Conservation (phyloP, 37 sponge, comb jelly and placozoan species). For the Halichondria panicea region DNA sequence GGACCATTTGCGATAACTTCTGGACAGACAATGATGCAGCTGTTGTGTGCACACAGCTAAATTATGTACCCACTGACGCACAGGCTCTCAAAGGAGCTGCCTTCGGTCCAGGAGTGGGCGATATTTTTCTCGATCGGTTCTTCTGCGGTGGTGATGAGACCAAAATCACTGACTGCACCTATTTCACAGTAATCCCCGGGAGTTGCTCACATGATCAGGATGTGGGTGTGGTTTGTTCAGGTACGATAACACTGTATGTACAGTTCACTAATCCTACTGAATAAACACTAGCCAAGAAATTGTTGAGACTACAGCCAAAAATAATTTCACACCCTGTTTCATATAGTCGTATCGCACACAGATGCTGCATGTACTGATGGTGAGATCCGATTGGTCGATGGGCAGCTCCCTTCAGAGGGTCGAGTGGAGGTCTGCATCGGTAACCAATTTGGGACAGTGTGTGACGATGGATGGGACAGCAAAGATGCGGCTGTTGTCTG, state of each 20-base stretch:
- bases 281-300: neutral
- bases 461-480: slow-evolving; percentile 45
- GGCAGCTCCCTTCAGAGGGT: slow-evolving; percentile 12
- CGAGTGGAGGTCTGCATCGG: slow-evolving; percentile 39
- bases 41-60: slow-evolving; percentile 34
- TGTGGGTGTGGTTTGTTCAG: slow-evolving; percentile 37
- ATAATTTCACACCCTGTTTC: neutral
- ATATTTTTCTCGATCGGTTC: slow-evolving; percentile 10
- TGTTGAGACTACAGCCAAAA: neutral
- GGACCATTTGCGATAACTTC: slow-evolving; percentile 42
- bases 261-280: neutral
- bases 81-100: neutral
- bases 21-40: slow-evolving; percentile 33
- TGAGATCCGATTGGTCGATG: slow-evolving; percentile 37
- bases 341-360: neutral
- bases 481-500: slow-evolving; percentile 47
- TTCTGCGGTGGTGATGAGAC: slow-evolving; percentile 18
- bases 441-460: slow-evolving; percentile 32
- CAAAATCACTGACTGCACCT: slow-evolving; percentile 16
- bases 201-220: slow-evolving; percentile 28
- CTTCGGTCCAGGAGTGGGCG: slow-evolving; percentile 29
- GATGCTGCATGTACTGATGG: slow-evolving; percentile 5
- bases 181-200: neutral
- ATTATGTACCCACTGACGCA: slow-evolving; percentile 11
- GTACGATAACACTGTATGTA: neutral